Evolutionary conservation across 2,797 vertebrate species (phyloP).

Genomic region (Triplophysa bombifrons): DNA sequence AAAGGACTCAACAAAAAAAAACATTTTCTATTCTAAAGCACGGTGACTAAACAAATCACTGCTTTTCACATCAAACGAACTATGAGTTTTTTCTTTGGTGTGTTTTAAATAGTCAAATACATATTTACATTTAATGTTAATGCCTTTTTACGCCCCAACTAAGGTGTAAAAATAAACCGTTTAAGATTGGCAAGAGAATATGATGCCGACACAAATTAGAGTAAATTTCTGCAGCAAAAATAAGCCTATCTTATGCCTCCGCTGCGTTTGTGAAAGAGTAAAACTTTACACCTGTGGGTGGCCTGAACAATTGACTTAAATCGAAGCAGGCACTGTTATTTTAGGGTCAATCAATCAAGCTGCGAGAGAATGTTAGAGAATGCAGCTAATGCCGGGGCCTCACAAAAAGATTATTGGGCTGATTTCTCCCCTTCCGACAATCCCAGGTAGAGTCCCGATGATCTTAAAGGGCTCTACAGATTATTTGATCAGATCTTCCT

Average conservation of each 20-base stretch:
- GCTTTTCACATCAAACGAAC: neutral
- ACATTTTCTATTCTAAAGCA: neutral
- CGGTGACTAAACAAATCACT: neutral
- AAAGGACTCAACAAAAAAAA: too few relatives aligned
- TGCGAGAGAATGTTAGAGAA: neutral
- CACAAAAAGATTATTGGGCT: too few relatives aligned
- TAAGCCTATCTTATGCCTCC: neutral
- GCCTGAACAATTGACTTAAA: constrained; percentile 50
- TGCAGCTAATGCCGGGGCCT: too few relatives aligned
- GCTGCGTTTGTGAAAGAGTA: neutral
- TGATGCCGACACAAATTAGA: neutral
- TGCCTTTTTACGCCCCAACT: neutral
- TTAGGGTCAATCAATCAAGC: neutral
- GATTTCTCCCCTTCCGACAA: too few relatives aligned
- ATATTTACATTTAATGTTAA: neutral
- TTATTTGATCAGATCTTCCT: too few relatives aligned
- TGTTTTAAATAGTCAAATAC: neutral
- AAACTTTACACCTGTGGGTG: neutral
- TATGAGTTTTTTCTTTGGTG: neutral
- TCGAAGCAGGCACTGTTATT: constrained; percentile 19
- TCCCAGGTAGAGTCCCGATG: too few relatives aligned
- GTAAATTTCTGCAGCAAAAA: neutral
- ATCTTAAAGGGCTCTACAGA: too few relatives aligned
- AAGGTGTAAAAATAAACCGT: neutral
- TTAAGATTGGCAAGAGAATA: neutral